These are phyloP conservation scores for Conistra vaccinii DNA, from an alignment of 2,888 invertebrate species.

Conservation along the genomic window DNA sequence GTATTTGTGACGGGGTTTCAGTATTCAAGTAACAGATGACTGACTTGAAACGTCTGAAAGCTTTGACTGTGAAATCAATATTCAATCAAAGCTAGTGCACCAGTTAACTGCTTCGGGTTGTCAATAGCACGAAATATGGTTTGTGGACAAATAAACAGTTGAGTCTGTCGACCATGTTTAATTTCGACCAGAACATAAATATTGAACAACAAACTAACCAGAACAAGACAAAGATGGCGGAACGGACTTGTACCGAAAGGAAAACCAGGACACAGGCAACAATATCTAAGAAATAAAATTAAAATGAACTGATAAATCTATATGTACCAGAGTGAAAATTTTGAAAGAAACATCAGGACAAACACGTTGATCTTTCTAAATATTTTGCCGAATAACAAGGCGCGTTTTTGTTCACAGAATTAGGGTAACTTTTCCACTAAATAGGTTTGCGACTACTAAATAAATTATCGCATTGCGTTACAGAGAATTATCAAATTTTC, in stretches of 20 bases:
- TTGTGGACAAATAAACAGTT: not conserved
- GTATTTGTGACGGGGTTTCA: not conserved
- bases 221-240: not conserved
- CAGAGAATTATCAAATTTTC: not conserved
- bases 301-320: not conserved
- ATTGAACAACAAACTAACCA: not conserved
- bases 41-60: slow-evolving; percentile 14
- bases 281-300: not conserved
- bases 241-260: no score
- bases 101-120: slow-evolving; percentile 7
- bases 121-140: slow-evolving; percentile 1
- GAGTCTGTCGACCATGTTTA: not conserved
- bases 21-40: not conserved
- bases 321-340: not conserved
- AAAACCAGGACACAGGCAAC: not conserved
- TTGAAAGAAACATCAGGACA: not conserved
- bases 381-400: not conserved
- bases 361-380: not conserved
- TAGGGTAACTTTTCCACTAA: not conserved
- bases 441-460: not conserved
- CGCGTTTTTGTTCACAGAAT: no score
- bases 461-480: not conserved
- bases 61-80: slow-evolving; percentile 25
- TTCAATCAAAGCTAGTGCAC: slow-evolving; percentile 34
- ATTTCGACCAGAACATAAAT: slow-evolving; percentile 6